phyloP scores from a whole-genome alignment of 2,888 invertebrate genomes.

The Andrena bicolor region DNA sequence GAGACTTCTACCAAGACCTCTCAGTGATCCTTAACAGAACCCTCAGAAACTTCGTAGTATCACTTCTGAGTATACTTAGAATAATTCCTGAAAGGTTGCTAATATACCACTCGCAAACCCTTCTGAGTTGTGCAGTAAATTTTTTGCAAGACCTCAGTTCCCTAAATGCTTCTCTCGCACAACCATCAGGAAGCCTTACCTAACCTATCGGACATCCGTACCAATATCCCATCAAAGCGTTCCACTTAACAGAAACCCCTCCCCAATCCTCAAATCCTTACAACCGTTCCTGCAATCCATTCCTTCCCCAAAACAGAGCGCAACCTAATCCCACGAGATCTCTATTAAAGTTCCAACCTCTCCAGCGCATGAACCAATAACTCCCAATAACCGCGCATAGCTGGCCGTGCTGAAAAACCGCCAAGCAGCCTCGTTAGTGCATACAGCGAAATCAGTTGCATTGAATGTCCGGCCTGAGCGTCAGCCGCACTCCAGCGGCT shows the following conservation, averaged over 20 bases:
- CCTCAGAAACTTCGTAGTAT: background rate
- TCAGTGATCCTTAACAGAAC: background rate
- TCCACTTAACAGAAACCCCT: no score
- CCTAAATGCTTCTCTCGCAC: no score
- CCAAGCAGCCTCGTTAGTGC: background rate
- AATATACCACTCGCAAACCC: background rate
- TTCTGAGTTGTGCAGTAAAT: background rate
- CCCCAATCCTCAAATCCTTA: no score
- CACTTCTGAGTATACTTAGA: background rate
- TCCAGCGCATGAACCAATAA: background rate
- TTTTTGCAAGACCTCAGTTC: background rate
- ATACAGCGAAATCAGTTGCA: background rate
- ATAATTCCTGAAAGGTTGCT: background rate
- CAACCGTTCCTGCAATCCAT: no score
- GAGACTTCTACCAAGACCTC: background rate
- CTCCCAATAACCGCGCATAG: background rate
- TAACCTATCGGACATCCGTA: no score
- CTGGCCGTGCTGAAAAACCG: background rate
- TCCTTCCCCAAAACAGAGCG: no score
- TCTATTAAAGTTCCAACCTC: no score
- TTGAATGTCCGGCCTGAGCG: background rate
- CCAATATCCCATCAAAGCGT: no score
- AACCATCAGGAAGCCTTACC: no score
- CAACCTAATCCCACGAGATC: no score
- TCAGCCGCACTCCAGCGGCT: background rate